Base-by-base conservation (phyloP, 1,140 invertebrate species). In the Euwallacea fornicatus region DNA sequence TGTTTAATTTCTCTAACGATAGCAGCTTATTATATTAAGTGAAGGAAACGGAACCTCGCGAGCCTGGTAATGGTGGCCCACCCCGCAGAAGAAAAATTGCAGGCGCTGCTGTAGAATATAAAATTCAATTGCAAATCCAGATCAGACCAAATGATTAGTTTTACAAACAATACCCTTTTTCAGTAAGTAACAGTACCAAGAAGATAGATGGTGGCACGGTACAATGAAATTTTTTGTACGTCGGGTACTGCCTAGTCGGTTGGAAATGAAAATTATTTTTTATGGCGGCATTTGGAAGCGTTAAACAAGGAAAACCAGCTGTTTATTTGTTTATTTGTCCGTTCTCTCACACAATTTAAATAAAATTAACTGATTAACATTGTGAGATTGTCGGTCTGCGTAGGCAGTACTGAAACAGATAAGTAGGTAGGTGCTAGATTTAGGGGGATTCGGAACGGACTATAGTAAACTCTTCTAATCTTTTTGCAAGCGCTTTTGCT, bases 281-380 rank as follows among this genome's bases (percentile, higher is more conserved):
- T 42, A n/a, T 61, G 21, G 21, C 6, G 59, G 59, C 59, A 42
- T 61, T 61, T 61, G 42, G 21, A 43, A 50, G 54, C 54, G 54
- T 16, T 15, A 58, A 42, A 58, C 65, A 58, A 56, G 53, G 55
- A 66, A 44, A 44, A 66, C 64, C 15, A 8, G 21, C 33, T 15
- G 53, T 66, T 66, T 66, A 66, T 66, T 66, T 66, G 47, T 21
- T 42, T n/a, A 64, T 64, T 64, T 50, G 33, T 68, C 66, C 16
- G 55, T 59, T 68, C 42, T 10, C 56, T 68, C 66, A 68, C 66
- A 68, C 66, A 61, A 68, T 68, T 68, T 68, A 68, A 68, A 68
- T 68, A 68, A 68, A 68, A 68, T 60, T 68, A 68, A 60, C 66
- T 68, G 66, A 68, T 68, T 68, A 68, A 44, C 6, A 21, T 60